Evolutionary conservation across 2,888 invertebrate species (phyloP).

Genomic region (Adela reaumurella): DNA sequence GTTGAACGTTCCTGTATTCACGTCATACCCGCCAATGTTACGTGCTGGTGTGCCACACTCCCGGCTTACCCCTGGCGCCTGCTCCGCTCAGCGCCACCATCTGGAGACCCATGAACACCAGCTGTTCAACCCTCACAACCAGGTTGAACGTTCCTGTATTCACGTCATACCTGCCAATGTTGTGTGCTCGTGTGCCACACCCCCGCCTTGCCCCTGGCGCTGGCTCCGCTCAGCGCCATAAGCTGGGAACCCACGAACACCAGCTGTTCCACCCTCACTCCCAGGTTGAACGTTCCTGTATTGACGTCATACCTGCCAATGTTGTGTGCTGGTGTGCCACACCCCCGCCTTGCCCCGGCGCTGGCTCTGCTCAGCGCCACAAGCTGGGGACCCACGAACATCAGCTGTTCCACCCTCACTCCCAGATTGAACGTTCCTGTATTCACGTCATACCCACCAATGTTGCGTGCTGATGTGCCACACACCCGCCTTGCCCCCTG

Average conservation of each 20-base stretch:
- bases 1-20: too few relatives aligned
- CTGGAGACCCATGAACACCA: constrained; percentile 91
- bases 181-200: constrained; percentile 97
- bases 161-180: constrained; percentile 88
- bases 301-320: constrained; percentile 90
- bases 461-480: constrained; percentile 99
- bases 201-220: constrained; percentile 76
- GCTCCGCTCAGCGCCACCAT: constrained; percentile 74
- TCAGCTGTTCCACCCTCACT: constrained; percentile 90
- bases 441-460: constrained; percentile 85
- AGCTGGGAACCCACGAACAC: constrained; percentile 97
- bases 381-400: constrained; percentile 96
- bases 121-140: constrained; percentile 80
- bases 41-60: constrained; percentile 83
- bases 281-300: constrained; percentile 75
- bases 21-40: too few relatives aligned
- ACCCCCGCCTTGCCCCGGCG: constrained; percentile 81
- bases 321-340: constrained; percentile 99
- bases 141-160: constrained; percentile 78
- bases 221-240: constrained; percentile 80
- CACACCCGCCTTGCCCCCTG: constrained; percentile 76
- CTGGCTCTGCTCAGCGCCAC: constrained; percentile 81
- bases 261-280: constrained; percentile 82
- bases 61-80: constrained; percentile 58
- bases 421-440: constrained; percentile 88